Conservation (phyloP, 2,888 invertebrate species). For the Zeuzera pyrina region DNA sequence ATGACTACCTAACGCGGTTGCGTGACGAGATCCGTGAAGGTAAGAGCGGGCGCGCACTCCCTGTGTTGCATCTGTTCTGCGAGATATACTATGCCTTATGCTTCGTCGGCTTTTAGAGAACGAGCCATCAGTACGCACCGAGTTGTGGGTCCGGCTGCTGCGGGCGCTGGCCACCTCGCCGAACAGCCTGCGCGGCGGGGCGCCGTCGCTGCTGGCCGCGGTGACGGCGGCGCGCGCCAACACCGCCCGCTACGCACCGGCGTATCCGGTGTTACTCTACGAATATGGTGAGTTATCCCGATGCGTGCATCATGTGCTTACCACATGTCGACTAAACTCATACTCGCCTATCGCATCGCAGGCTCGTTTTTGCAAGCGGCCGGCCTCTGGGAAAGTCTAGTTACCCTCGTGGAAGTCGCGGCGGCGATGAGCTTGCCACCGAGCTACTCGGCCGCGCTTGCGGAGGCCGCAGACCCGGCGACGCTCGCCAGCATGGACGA, state of each 20-base stretch:
- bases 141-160: conserved; percentile 35
- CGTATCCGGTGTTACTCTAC: conserved; percentile 37
- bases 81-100: no score
- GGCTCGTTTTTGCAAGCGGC: conserved; percentile 39
- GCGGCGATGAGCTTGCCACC: conserved; percentile 76
- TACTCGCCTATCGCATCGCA: conserved; percentile 11
- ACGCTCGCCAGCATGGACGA: conserved; percentile 1
- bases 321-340: not conserved
- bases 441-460: conserved; percentile 20
- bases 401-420: conserved; percentile 79
- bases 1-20: conserved; percentile 15
- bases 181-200: conserved; percentile 8
- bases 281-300: conserved; percentile 26
- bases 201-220: conserved; percentile 16
- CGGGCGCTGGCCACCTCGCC: conserved; percentile 17
- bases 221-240: conserved; percentile 23
- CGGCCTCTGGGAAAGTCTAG: conserved; percentile 83
- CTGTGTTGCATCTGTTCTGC: no score
- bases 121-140: conserved; percentile 15
- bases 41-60: conserved; percentile 2
- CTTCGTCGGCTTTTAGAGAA: not conserved
- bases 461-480: conserved; percentile 19
- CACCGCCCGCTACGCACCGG: conserved; percentile 18
- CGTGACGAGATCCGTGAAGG: conserved; percentile 20
- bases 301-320: not conserved